Percentiles rank a stretch among this genome's conserved stretches.
These are phyloP conservation scores for Glaucomys volans DNA, from an alignment of 2,113 vertebrate species.

Conservation along the genomic window DNA sequence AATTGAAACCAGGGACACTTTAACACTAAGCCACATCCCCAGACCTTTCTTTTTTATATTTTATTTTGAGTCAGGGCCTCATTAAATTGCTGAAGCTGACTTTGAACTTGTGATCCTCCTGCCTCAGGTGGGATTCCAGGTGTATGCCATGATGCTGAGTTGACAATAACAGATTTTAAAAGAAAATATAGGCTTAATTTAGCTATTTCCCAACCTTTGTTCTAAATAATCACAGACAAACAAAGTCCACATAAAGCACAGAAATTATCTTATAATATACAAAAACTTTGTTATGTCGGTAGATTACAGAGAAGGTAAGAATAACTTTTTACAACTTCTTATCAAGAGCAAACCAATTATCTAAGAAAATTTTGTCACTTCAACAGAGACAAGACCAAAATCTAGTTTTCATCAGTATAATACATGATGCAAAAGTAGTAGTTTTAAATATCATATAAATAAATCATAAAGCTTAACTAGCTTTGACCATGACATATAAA, in stretches of 20 bases:
- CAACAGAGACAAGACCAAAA: neutral
- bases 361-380: conserved; percentile 26
- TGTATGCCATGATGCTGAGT: no score
- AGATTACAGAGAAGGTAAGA: conserved; percentile 12
- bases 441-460: neutral
- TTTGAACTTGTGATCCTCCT: no score
- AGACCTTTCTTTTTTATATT: no score
- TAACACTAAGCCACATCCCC: no score
- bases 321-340: neutral
- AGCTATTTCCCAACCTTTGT: neutral
- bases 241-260: neutral
- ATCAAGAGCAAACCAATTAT: neutral
- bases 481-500: neutral
- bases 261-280: neutral
- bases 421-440: neutral
- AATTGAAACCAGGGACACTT: no score
- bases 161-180: neutral
- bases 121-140: no score
- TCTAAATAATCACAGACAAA: conserved; percentile 42
- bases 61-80: no score
- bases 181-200: neutral
- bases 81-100: no score
- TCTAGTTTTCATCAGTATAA: conserved; percentile 18
- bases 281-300: neutral
- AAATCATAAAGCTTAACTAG: neutral